phyloP scores from a whole-genome alignment of 2,113 vertebrate species.

The Mus spicilegus region DNA sequence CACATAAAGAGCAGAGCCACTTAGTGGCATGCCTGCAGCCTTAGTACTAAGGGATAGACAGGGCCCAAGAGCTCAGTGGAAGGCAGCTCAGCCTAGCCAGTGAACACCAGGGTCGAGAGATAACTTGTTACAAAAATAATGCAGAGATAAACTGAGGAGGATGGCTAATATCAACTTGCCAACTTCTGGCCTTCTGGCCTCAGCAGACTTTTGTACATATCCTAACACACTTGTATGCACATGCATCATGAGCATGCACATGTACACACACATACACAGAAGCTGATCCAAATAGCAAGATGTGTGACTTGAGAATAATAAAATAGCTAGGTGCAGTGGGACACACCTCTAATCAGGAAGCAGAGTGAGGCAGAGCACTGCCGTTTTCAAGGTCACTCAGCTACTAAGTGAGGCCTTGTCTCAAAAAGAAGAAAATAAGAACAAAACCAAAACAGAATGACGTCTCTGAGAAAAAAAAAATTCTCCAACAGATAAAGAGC shows the following conservation, averaged over 20 bases:
- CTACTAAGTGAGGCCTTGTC: background rate
- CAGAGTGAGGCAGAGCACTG: background rate
- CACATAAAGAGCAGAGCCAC: background rate
- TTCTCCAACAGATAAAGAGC: background rate
- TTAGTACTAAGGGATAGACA: background rate
- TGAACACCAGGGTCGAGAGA: background rate
- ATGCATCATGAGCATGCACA: background rate
- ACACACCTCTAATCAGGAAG: background rate
- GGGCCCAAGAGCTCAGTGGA: background rate
- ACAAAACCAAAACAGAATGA: slow-evolving; percentile 2
- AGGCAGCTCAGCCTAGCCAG: background rate
- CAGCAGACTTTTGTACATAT: background rate
- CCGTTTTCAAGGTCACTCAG: background rate
- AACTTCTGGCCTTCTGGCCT: too few relatives aligned
- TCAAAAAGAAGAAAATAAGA: background rate
- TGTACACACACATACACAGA: background rate
- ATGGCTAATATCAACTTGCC: too few relatives aligned
- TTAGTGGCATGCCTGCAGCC: too few relatives aligned
- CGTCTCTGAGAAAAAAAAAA: background rate
- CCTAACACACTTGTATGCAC: background rate
- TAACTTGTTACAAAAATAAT: background rate
- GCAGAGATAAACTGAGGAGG: background rate
- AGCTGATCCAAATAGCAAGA: background rate
- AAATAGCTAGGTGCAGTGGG: background rate
- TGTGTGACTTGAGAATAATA: slow-evolving; percentile 14